Conservation (phyloP, 2,888 invertebrate genomes). For the Linyphia triangularis region DNA sequence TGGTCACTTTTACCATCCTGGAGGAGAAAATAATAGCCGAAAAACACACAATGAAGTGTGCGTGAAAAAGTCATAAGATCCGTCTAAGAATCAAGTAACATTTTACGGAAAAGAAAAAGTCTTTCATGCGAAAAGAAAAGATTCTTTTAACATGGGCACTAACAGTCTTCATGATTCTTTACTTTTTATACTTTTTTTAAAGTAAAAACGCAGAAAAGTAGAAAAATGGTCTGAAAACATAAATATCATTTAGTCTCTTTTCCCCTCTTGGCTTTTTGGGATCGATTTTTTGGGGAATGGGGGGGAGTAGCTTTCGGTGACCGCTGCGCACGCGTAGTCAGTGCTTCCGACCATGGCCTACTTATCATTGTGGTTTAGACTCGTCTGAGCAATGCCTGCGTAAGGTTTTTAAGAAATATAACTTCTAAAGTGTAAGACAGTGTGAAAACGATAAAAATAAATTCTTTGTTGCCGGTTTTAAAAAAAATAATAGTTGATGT, state of each 20-base stretch:
- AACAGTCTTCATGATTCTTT: conserved; percentile 9
- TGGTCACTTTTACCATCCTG: conserved; percentile 30
- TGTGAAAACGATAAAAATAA: no score
- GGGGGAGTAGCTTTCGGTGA: conserved; percentile 19
- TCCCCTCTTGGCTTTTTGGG: conserved; percentile 45
- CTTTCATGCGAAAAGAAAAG: conserved; percentile 20
- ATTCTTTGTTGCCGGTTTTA: no score
- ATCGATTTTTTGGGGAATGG: conserved; percentile 44
- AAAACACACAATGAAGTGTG: conserved; percentile 64
- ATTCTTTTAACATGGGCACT: conserved; percentile 58
- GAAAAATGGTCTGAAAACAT: conserved; percentile 59
- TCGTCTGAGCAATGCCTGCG: not conserved
- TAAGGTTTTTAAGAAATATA: no score
- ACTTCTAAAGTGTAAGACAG: no score
- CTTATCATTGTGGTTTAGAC: conserved; percentile 21
- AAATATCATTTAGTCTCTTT: conserved; percentile 62
- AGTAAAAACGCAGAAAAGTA: conserved; percentile 26
- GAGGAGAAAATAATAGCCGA: conserved; percentile 55
- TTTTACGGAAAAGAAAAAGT: conserved; percentile 36
- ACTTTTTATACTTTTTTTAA: not conserved
- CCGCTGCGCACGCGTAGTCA: conserved; percentile 30
- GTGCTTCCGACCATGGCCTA: conserved; percentile 37
- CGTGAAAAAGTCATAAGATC: conserved; percentile 62
- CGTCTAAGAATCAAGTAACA: conserved; percentile 47
- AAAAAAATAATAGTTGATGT: no score